Evolutionary conservation across 2,113 vertebrate genomes (phyloP), one percentile per base, ranked within the genome.

Genomic region (Rhegmatorhina hoffmannsi): DNA sequence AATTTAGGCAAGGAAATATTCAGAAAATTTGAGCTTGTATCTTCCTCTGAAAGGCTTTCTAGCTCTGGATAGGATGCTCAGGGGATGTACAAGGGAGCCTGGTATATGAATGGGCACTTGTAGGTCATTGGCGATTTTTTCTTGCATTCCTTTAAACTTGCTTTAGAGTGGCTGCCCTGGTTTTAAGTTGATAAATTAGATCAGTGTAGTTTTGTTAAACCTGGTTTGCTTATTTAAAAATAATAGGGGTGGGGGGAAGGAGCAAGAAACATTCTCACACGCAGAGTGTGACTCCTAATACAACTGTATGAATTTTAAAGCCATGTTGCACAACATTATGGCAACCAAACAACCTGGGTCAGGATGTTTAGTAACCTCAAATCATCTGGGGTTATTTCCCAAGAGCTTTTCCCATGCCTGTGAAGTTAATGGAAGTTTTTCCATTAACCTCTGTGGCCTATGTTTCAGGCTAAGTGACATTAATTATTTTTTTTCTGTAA

Each of bases 21-120:
- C 9, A 73, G 77, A 44, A 55, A 14, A 36, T 21, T 44, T 28
- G 26, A 76, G 15, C 21, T 72, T 78, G 24, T 44, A 36, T 6
- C 7, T 69, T 82, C n/a, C 25, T 43, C 21, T 80, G 58, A 15
- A 56, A 72, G 53, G 10, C 33, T 76, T 91, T 66, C 44, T 50
- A 36, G 40, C 23, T 55, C 11, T 47, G 31, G 31, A 12, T 38
- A 26, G 12, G 10, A 8, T 69, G 49, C 24, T 76, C 6, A 50
- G 44, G 26, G 36, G 7, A 10, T 12, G 25, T 56, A 25, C 0
- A 0, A 76, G 24, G 17, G 40, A 79, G 10, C 53, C 8, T 36
- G 66, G 26, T 36, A 19, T 46, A 31, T 44, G 46, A 34, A 17
- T 19, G 14, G 56, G 18, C 34, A 43, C 2, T 92, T 80, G 29